Evolutionary conservation across 2,888 invertebrate species (phyloP).

Genomic region (Ophion ventricosus): DNA sequence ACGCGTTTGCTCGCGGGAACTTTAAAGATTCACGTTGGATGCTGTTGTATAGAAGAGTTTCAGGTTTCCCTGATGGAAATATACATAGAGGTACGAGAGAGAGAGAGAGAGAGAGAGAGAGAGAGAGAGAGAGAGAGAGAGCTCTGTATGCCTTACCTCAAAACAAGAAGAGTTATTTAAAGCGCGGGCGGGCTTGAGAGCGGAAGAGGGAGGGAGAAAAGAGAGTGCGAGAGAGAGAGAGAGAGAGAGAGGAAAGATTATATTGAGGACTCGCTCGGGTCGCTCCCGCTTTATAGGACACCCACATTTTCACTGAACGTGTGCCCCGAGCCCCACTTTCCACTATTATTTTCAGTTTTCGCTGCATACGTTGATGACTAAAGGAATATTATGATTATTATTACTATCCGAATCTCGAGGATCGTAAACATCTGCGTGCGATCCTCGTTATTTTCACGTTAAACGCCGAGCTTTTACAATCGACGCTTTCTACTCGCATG

Average conservation of each 20-base stretch:
- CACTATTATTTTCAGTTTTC: constrained; percentile 66
- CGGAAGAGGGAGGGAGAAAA: constrained; percentile 30
- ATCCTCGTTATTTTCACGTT: neutral
- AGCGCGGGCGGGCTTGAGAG: constrained; percentile 64
- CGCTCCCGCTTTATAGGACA: constrained; percentile 62
- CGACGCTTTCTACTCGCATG: neutral
- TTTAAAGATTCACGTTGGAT: constrained; percentile 51
- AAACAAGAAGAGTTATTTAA: constrained; percentile 68
- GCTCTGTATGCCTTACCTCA: constrained; percentile 63
- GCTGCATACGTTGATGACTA: constrained; percentile 51
- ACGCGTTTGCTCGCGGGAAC: neutral
- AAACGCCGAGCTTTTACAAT: neutral
- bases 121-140: no score
- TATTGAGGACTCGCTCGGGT: constrained; percentile 65
- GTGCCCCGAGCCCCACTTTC: constrained; percentile 64
- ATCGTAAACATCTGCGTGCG: constrained; percentile 15
- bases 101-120: no score
- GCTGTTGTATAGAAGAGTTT: constrained; percentile 49
- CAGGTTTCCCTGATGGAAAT: constrained; percentile 66
- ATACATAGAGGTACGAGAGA: constrained; percentile 61
- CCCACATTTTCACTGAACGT: constrained; percentile 45
- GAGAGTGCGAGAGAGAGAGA: constrained; percentile 37
- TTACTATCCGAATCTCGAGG: constrained; percentile 20
- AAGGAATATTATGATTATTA: constrained; percentile 48
- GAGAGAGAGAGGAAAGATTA: constrained; percentile 58